phyloP scores from a whole-genome alignment of 92 coral and sea anemone species.

The Zoanthus sansibaricus region DNA sequence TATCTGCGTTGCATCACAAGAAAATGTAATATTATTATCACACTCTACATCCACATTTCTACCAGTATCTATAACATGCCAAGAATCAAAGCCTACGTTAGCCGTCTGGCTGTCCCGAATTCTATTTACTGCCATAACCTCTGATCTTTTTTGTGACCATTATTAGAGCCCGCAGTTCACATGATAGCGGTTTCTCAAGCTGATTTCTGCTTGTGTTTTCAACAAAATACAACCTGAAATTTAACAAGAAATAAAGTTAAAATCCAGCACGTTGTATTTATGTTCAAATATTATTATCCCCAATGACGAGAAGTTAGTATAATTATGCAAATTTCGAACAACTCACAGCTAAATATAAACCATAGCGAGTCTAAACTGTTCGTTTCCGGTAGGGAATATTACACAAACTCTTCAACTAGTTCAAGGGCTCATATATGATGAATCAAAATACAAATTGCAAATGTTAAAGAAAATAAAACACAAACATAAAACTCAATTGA shows the following conservation, averaged over 20 bases:
- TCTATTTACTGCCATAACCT: slow-evolving; percentile 2
- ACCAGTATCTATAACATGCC: slow-evolving; percentile 1
- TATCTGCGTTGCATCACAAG: background rate
- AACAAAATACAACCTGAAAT: slow-evolving; percentile 28
- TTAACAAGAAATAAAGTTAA: background rate
- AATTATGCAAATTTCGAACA: background rate
- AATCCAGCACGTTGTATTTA: background rate
- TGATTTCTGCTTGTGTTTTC: background rate
- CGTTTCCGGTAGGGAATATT: slow-evolving; percentile 21
- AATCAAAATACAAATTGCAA: background rate
- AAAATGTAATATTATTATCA: background rate
- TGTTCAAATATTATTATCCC: background rate
- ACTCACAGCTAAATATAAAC: background rate
- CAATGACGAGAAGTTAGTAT: background rate
- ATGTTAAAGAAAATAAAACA: background rate
- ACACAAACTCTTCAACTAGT: too few species aligned
- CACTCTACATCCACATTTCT: background rate
- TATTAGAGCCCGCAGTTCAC: slow-evolving; percentile 36
- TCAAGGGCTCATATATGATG: background rate
- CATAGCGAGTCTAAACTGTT: background rate
- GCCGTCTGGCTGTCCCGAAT: background rate
- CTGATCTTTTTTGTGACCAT: slow-evolving; percentile 7
- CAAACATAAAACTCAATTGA: background rate
- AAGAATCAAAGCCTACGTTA: background rate
- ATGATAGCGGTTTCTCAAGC: slow-evolving; percentile 5